Percentiles rank a stretch among this genome's conserved stretches.
Evolutionary conservation across 2,888 invertebrate species (phyloP).

Genomic region (Lomographa bimaculata): DNA sequence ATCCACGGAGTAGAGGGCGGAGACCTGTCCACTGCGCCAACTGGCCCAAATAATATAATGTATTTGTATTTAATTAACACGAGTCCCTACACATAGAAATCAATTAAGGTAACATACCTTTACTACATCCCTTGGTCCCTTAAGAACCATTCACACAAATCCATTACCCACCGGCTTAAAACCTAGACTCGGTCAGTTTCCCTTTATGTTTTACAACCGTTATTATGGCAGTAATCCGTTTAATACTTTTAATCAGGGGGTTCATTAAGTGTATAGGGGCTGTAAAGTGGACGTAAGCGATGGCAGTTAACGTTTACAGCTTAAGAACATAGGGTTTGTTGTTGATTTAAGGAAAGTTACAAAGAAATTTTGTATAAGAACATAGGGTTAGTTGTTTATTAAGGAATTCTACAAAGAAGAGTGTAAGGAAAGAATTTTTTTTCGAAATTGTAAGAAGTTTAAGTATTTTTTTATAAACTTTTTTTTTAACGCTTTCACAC

Average conservation of each 20-base stretch:
- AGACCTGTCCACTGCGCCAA: too few species aligned
- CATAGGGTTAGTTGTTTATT: too few species aligned
- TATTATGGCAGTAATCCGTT: slow-evolving; percentile 37
- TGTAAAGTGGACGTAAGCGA: slow-evolving; percentile 37
- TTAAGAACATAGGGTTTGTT: slow-evolving; percentile 20
- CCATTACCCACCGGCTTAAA: slow-evolving; percentile 25
- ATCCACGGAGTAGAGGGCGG: too few species aligned
- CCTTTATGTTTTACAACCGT: slow-evolving; percentile 35
- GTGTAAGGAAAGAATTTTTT: too few species aligned
- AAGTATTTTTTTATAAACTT: too few species aligned
- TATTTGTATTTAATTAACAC: too few species aligned
- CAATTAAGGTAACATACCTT: too few species aligned
- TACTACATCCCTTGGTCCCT: neutral
- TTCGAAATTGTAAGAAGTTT: too few species aligned
- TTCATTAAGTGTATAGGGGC: slow-evolving; percentile 39
- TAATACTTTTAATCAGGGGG: slow-evolving; percentile 37
- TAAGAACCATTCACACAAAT: slow-evolving; percentile 13
- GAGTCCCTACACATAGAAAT: too few species aligned
- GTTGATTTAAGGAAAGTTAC: slow-evolving; percentile 3
- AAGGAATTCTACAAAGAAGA: too few species aligned
- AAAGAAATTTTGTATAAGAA: slow-evolving; percentile 1
- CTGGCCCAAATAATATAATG: too few species aligned
- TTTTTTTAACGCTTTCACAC: too few species aligned
- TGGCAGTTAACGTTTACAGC: slow-evolving; percentile 26
- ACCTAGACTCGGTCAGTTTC: slow-evolving; percentile 29